These are phyloP conservation scores for Dendronephthya gigantea DNA, from an alignment of 64 coral and sea anemone species.

Conservation along the genomic window DNA sequence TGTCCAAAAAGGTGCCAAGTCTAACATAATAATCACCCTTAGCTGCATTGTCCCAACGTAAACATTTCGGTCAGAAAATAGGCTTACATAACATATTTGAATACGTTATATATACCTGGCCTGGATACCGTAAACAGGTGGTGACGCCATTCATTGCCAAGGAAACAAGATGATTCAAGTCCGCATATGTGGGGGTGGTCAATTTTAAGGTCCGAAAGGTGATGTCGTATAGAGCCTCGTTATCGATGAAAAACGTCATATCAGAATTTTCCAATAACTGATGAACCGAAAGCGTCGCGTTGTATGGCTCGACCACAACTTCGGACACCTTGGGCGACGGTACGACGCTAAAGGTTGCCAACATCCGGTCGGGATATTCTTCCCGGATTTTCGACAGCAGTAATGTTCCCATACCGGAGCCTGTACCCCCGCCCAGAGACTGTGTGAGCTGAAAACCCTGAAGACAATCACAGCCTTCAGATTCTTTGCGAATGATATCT, in stretches of 20 bases:
- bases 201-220: constrained; percentile 55
- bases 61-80: no score
- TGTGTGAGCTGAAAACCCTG: constrained; percentile 78
- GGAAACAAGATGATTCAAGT: constrained; percentile 55
- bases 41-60: no score
- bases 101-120: constrained; percentile 19
- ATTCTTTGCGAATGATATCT: constrained; percentile 59
- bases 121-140: constrained; percentile 48
- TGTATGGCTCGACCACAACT: constrained; percentile 73
- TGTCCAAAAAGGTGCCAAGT: neutral
- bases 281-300: constrained; percentile 65
- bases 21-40: no score
- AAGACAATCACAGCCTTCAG: constrained; percentile 63
- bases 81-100: neutral
- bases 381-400: constrained; percentile 72
- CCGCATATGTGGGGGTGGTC: constrained; percentile 55
- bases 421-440: constrained; percentile 61
- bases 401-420: constrained; percentile 75
- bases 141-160: constrained; percentile 58
- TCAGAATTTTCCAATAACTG: constrained; percentile 72
- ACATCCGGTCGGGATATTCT: constrained; percentile 67
- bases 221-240: constrained; percentile 61
- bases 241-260: constrained; percentile 51
- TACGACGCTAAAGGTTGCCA: constrained; percentile 70
- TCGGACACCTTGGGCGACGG: constrained; percentile 79